Evolutionary conservation across 1,140 invertebrate species (phyloP).

Genomic region (Spodoptera frugiperda): DNA sequence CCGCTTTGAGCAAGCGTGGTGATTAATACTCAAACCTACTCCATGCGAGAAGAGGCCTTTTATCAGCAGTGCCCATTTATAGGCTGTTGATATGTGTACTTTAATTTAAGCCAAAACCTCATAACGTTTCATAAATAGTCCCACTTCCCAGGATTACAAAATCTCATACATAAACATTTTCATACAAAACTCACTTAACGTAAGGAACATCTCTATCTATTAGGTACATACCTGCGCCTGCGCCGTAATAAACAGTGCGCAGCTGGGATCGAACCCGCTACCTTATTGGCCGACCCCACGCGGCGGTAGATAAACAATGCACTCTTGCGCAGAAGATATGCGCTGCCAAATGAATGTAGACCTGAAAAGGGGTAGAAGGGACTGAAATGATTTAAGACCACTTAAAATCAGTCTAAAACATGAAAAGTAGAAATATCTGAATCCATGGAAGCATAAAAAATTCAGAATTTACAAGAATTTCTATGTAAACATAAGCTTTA

Average conservation of each 20-base stretch:
- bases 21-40: no score
- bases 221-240: slow-evolving; percentile 4
- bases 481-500: no score
- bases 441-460: no score
- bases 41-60: no score
- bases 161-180: slow-evolving; percentile 30
- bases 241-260: slow-evolving; percentile 43
- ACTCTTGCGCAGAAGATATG: slow-evolving; percentile 58
- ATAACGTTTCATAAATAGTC: not conserved
- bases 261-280: slow-evolving; percentile 62
- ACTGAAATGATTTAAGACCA: not conserved
- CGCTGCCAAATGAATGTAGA: slow-evolving; percentile 57
- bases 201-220: slow-evolving; percentile 35
- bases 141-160: not conserved
- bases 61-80: no score
- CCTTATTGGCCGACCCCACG: slow-evolving; percentile 66
- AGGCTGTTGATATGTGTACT: no score
- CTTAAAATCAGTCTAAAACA: not conserved
- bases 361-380: slow-evolving; percentile 21
- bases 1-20: no score
- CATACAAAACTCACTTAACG: slow-evolving; percentile 27
- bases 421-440: no score
- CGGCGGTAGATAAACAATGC: slow-evolving; percentile 66
- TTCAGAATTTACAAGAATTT: no score
- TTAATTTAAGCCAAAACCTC: not conserved